A percentile compares a stretch with the other conserved stretches of the same genome.
phyloP scores from a whole-genome alignment of 2,888 invertebrate genomes.

The Pterostichus madidus region DNA sequence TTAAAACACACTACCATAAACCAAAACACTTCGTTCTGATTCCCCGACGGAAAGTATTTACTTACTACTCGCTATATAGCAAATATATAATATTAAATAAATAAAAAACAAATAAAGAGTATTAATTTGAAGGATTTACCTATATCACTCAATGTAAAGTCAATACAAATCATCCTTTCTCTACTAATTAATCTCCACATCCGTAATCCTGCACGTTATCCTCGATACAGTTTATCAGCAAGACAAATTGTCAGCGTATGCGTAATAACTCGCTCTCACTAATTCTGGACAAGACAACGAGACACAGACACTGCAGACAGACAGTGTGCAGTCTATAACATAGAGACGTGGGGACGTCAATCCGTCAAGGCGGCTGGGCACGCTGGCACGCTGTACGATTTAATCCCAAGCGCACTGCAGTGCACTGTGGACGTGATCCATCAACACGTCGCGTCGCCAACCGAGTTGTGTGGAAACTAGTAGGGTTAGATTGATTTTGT shows the following conservation, averaged over 20 bases:
- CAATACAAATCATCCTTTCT: neutral
- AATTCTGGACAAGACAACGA: too few species aligned
- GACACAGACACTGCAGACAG: neutral
- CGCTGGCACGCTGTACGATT: conserved; percentile 12
- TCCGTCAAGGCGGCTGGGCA: conserved; percentile 33
- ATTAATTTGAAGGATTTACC: too few species aligned
- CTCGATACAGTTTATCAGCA: neutral
- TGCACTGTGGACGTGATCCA: conserved; percentile 34
- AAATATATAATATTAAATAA: too few species aligned
- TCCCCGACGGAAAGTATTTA: too few species aligned
- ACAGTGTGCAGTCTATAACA: conserved; percentile 21
- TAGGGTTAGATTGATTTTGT: conserved; percentile 5
- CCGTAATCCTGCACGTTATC: too few species aligned
- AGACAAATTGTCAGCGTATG: conserved; percentile 3
- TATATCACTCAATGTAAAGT: neutral
- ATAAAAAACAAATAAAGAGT: too few species aligned
- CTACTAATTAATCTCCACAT: neutral
- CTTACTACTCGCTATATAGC: too few species aligned
- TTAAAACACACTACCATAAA: too few species aligned
- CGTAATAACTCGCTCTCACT: too few species aligned
- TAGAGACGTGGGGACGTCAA: conserved; percentile 18
- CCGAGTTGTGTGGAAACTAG: neutral
- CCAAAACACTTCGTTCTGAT: too few species aligned
- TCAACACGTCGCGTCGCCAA: conserved; percentile 11
- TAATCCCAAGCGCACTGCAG: neutral